Base-by-base conservation (phyloP, 2,888 invertebrate genomes). In the Leistus spinibarbis region DNA sequence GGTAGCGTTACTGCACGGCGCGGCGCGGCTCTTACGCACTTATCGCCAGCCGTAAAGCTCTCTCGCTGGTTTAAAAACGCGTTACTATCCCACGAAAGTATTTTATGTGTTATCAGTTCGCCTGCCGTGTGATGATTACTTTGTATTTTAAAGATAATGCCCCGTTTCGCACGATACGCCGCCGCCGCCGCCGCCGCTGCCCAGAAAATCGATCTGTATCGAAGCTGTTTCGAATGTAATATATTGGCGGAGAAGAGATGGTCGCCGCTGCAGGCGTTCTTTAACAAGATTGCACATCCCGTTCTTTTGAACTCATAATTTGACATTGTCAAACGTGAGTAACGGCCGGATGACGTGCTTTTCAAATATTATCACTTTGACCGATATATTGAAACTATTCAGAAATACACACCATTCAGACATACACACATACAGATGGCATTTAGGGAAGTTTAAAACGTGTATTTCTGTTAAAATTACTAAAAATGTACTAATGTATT, bases 61-160 rank as follows among this genome's bases (percentile, higher is more conserved):
- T 57, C 40, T 16, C n/a, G 17, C 57, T 40, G 72, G 72, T 72
- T 72, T 72, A 72, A 72, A 72, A 72, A 72, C 72, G 66, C 66
- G 66, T 72, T 72, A 72, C 65, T 54, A n/a, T 40, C 40, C 54
- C 22, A 23, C 4, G 27, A 19, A 23, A 27, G 71, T 63, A 54
- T 69, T 69, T 69, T 69, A n/a, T n/a, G n/a, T n/a, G 69, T 69
- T 69, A 69, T 69, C 69, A 27, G 69, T 17, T 64, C 54, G 54
- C 23, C 17, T 64, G 64, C 71, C 24, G 54, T 64, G 24, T 64
- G 64, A 17, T 64, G 64, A 71, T 71, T 71, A 71, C 71, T 64
- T 64, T 65, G 64, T 71, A 54, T 71, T 53, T 63, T 64, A 64
- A 40, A 71, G 71, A 71, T 71, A 64, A 71, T 64, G 54, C 63